phyloP scores from a whole-genome alignment of 2,113 vertebrate species.

The Ameiurus melas region DNA sequence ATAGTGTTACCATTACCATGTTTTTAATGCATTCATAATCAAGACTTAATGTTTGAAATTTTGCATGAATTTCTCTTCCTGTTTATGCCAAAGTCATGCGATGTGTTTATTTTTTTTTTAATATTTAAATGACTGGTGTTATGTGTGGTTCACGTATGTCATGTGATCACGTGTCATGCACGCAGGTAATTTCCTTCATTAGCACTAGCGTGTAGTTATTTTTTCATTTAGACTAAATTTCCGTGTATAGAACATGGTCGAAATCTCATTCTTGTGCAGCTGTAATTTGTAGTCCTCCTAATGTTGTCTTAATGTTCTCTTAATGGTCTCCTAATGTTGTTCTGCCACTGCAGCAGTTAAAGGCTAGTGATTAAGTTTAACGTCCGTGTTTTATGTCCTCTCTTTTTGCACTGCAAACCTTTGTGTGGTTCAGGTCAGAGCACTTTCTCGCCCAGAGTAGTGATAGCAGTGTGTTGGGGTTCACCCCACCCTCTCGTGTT shows the following conservation, averaged over 20 bases:
- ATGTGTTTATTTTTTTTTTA: too few species aligned
- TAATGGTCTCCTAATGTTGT: conserved; percentile 50
- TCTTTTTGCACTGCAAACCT: not conserved
- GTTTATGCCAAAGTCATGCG: not conserved
- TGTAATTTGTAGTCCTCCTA: conserved; percentile 30
- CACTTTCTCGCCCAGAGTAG: not conserved
- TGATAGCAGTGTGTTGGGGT: not conserved
- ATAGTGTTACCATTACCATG: not conserved
- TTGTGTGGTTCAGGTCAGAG: not conserved
- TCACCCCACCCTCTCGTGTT: conserved; percentile 13
- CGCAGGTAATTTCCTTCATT: not conserved
- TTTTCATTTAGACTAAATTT: not conserved
- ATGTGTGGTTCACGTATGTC: not conserved
- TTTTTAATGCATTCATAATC: not conserved
- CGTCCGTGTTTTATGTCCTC: conserved; percentile 52
- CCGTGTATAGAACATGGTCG: not conserved
- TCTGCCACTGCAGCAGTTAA: conserved; percentile 18
- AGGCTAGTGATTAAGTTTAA: conserved; percentile 56
- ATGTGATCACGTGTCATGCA: conserved; percentile 8
- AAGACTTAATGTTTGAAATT: not conserved
- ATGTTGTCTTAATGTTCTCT: conserved; percentile 35
- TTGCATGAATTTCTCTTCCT: not conserved
- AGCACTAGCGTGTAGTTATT: not conserved
- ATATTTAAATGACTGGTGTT: not conserved
- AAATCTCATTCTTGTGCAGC: not conserved